These are phyloP conservation scores for Cheilosia soror DNA, from an alignment of 2,888 invertebrate genomes.

Conservation along the genomic window DNA sequence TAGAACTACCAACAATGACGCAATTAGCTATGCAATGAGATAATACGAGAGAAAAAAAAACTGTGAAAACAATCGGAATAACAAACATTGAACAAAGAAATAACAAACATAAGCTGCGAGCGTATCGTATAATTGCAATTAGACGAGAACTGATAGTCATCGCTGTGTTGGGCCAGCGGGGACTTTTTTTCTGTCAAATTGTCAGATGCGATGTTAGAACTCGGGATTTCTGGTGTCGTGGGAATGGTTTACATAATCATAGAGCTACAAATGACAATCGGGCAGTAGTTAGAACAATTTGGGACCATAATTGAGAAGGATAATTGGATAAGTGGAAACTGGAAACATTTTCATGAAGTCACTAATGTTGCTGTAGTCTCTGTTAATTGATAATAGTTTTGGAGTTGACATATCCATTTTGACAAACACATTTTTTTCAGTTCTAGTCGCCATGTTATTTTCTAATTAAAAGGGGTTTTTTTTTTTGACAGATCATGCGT, in stretches of 20 bases:
- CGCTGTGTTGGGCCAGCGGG: neutral
- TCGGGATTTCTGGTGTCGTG: neutral
- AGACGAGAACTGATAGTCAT: constrained; percentile 17
- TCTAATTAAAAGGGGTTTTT: no score
- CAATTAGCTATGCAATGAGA: neutral
- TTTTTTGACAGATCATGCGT: no score
- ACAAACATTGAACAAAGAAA: neutral
- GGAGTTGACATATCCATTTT: no score
- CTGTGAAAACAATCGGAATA: neutral
- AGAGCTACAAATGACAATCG: neutral
- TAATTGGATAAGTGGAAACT: neutral
- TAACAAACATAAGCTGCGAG: neutral
- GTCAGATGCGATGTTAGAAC: neutral
- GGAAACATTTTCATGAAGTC: neutral
- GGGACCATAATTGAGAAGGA: neutral
- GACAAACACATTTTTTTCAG: no score
- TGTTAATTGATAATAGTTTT: no score
- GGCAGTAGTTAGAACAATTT: neutral
- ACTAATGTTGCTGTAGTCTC: neutral
- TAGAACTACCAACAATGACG: constrained; percentile 1
- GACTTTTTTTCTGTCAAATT: neutral
- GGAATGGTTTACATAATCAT: neutral
- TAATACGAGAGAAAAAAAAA: neutral
- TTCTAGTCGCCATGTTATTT: no score
- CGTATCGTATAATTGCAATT: constrained; percentile 2